Evolutionary conservation across 2,888 invertebrate species (phyloP), one percentile per base, ranked within the genome.

Genomic region (Hemistola chrysoprasaria): DNA sequence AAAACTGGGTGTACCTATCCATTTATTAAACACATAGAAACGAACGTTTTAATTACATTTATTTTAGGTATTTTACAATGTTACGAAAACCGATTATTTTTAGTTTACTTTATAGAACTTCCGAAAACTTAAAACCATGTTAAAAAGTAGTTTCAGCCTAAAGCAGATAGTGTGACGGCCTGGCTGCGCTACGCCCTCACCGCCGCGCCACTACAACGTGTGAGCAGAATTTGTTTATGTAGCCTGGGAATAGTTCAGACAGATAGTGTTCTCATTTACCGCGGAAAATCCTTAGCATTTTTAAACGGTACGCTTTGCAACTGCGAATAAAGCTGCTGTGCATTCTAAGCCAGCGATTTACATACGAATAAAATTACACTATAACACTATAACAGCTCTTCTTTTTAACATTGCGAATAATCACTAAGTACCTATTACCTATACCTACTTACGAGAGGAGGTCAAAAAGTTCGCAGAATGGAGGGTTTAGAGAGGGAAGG

Each of bases 191-290:
- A 23, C 11, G 35, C 20, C 20, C 21, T 8, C 28, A 22, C 29
- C 27, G 35, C 9, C 41, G 30, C 23, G 28, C 23, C 22, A 24
- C 16, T 16, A 20, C 16, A 21, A 62, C 48, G 65, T 85, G 86
- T 85, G 85, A 85, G 76, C 78, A 77, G 86, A 86, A 86, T 86
- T 82, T 71, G 76, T 84, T 77, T 80, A 80, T 69, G 65, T 53
- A 62, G 82, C 77, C 80, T 82, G 83, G 78, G 83, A 85, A 82
- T 78, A 82, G 77, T 73, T 71, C 60, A 69, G 62, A 59, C 64
- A 67, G 75, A 73, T 71, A 72, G 71, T 79, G 79, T 81, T 82
- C 81, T 81, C 73, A 73, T 78, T 84, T 67, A 61, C 66, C 67
- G 77, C 75, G 81, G 81, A 81, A 82, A 84, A 79, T 68, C 81